These are phyloP conservation scores for Hipposideros armiger DNA, from an alignment of 2,113 vertebrate species.

Conservation along the genomic window DNA sequence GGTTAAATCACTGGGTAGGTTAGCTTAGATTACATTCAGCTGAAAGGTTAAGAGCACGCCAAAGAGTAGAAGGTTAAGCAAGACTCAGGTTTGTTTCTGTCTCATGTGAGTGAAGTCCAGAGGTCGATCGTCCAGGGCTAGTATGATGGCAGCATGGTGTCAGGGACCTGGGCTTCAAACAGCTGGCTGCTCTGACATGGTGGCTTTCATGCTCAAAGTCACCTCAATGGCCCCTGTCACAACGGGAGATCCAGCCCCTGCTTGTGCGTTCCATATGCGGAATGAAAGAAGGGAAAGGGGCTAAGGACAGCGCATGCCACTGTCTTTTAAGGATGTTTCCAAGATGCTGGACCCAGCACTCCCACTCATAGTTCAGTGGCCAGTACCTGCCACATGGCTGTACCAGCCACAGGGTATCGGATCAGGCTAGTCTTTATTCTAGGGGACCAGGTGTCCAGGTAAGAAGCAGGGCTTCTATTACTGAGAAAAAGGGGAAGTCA, in stretches of 20 bases:
- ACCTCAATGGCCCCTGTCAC: neutral
- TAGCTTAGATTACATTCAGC: neutral
- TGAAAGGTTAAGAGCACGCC: neutral
- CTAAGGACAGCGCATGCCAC: neutral
- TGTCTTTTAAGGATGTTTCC: neutral
- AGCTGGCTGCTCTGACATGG: no score
- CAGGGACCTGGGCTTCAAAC: neutral
- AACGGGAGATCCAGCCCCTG: neutral
- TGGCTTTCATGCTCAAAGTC: neutral
- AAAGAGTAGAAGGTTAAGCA: neutral
- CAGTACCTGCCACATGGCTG: accelerated
- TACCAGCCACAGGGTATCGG: neutral
- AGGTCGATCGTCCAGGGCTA: neutral
- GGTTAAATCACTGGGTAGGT: neutral
- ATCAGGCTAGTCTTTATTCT: neutral
- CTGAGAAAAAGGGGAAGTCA: neutral
- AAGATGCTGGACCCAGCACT: neutral
- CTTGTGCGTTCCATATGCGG: neutral
- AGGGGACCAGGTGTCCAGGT: neutral
- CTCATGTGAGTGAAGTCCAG: neutral
- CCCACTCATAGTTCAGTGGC: neutral
- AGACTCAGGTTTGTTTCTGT: neutral
- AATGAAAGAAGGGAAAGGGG: neutral
- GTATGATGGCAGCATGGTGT: accelerated
- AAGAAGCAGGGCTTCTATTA: neutral